These are phyloP conservation scores for Criorhina ranunculi DNA, from an alignment of 2,888 invertebrate species.

Conservation along the genomic window DNA sequence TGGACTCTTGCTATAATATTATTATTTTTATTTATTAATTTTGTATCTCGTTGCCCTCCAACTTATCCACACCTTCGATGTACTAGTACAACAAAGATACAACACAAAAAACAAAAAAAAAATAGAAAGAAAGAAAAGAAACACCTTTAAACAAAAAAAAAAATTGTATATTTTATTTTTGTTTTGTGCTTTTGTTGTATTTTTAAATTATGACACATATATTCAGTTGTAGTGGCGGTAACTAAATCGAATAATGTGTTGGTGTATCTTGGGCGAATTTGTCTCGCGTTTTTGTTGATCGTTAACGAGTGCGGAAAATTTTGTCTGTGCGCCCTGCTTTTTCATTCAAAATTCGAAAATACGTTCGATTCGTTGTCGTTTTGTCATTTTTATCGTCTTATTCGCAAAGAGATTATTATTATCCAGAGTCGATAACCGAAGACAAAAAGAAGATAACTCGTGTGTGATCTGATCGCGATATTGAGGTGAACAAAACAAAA, in stretches of 20 bases:
- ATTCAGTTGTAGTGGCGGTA: conserved; percentile 67
- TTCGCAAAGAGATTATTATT: conserved; percentile 7
- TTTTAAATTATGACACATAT: conserved; percentile 77
- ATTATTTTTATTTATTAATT: conserved; percentile 68
- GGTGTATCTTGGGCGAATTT: conserved; percentile 64
- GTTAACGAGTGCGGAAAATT: conserved; percentile 58
- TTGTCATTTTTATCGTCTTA: conserved; percentile 22
- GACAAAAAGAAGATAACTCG: conserved; percentile 17
- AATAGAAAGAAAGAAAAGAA: conserved; percentile 51
- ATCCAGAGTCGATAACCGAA: conserved; percentile 37
- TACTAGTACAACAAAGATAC: conserved; percentile 39
- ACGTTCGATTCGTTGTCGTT: conserved; percentile 56
- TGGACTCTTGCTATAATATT: conserved; percentile 66
- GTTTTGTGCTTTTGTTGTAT: conserved; percentile 75
- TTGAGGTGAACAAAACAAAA: conserved; percentile 10
- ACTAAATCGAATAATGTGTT: conserved; percentile 67
- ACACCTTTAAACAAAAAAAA: no score
- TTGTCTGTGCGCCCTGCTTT: conserved; percentile 58
- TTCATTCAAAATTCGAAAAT: conserved; percentile 73
- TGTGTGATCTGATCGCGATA: conserved; percentile 24
- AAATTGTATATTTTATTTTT: conserved; percentile 67
- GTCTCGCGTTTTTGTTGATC: conserved; percentile 49
- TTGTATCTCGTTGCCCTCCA: conserved; percentile 39
- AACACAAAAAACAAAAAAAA: no score
- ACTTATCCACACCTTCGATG: conserved; percentile 33